Conservation (phyloP, 2,888 invertebrate species). For the Tachina lurida region DNA sequence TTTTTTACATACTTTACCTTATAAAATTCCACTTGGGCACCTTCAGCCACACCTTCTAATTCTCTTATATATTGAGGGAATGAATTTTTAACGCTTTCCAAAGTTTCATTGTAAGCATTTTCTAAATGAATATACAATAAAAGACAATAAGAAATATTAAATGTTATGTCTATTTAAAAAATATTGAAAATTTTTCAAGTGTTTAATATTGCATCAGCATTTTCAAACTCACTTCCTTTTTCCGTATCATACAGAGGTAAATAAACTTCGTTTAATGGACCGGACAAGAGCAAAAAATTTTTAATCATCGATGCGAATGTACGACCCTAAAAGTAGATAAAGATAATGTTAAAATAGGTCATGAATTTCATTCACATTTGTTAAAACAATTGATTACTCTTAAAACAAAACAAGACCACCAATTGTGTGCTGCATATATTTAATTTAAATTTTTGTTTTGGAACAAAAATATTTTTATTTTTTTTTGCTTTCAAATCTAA, state of each 20-base stretch:
- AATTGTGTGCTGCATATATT: slow-evolving; percentile 2
- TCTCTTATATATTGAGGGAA: slow-evolving; percentile 93
- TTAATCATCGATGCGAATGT: slow-evolving; percentile 90
- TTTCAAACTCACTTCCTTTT: slow-evolving; percentile 85
- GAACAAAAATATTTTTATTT: not conserved
- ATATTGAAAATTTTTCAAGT: not conserved
- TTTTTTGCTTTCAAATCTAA: slow-evolving; percentile 22
- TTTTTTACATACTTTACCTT: slow-evolving; percentile 85
- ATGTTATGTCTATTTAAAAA: not conserved
- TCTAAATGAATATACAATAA: slow-evolving; percentile 73
- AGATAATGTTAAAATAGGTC: slow-evolving; percentile 20
- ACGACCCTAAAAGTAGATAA: slow-evolving; percentile 87
- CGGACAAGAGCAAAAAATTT: slow-evolving; percentile 85
- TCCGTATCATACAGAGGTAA: slow-evolving; percentile 89
- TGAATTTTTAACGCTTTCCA: slow-evolving; percentile 86
- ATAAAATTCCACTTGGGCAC: slow-evolving; percentile 91
- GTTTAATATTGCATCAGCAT: slow-evolving; percentile 1
- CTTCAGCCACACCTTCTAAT: slow-evolving; percentile 92
- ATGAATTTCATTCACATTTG: slow-evolving; percentile 7
- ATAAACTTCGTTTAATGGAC: slow-evolving; percentile 87
- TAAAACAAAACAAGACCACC: slow-evolving; percentile 27
- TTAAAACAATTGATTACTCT: slow-evolving; percentile 37
- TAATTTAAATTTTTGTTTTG: not conserved
- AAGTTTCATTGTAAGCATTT: slow-evolving; percentile 89
- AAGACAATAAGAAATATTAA: not conserved